phyloP scores from a whole-genome alignment of 2,797 vertebrate genomes.

The Toxotes lorentzi region DNA sequence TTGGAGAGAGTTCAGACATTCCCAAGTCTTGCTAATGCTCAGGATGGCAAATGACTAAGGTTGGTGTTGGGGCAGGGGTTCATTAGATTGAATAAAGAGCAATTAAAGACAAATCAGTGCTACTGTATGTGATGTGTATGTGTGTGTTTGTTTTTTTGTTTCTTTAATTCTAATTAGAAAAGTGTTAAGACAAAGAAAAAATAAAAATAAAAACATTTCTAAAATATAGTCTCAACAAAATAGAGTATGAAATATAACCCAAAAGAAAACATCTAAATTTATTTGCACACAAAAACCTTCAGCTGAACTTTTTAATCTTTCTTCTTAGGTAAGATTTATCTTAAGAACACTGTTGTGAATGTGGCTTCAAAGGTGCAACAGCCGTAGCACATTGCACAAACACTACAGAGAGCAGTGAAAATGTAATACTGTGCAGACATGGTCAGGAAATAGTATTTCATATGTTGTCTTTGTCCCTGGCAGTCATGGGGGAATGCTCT shows the following conservation, averaged over 20 bases:
- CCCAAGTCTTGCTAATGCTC: conserved; percentile 60
- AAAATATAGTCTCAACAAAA: neutral
- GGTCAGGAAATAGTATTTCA: conserved; percentile 28
- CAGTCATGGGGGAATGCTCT: conserved; percentile 35
- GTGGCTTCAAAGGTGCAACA: conserved; percentile 15
- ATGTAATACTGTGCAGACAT: neutral
- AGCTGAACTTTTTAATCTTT: conserved; percentile 5
- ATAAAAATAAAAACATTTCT: neutral
- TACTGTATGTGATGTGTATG: conserved; percentile 16
- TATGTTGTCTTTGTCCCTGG: conserved; percentile 41
- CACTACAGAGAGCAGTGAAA: neutral
- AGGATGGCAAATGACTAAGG: conserved; percentile 52
- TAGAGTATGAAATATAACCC: neutral
- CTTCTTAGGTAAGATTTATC: neutral
- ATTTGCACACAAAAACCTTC: neutral
- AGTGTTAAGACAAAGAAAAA: neutral
- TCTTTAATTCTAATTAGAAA: neutral
- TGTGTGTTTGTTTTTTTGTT: no score
- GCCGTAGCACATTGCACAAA: conserved; percentile 2
- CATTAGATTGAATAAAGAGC: conserved; percentile 21
- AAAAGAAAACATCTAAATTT: neutral
- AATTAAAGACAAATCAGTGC: conserved; percentile 14
- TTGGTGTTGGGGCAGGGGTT: conserved; percentile 22
- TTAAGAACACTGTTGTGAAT: neutral
- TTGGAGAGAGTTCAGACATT: conserved; percentile 77